Base-by-base conservation (phyloP, 2,797 vertebrate species). In the Erpetoichthys calabaricus region DNA sequence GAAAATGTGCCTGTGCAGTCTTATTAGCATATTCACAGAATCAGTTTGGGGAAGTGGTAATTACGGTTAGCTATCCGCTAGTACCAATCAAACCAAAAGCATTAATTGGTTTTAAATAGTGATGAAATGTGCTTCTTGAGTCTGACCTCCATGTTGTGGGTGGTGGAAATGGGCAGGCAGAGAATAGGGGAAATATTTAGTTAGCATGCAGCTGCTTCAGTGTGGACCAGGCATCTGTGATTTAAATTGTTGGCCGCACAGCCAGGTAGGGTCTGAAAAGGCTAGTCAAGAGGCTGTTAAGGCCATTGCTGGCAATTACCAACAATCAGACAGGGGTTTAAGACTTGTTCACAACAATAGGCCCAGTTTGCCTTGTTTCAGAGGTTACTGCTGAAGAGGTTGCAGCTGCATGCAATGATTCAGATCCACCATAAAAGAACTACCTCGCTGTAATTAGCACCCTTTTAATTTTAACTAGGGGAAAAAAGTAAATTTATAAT, bases 331-430 rank as follows among this genome's bases (percentile, higher is more conserved):
- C 80, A 83, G 80, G 88, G 84, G 88, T 85, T 67, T 78, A 85
- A 88, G 87, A 91, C 90, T 88, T 85, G 87, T 86, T 84, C 83
- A 80, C 83, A 69, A 97, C 93, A 97, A 98, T 91, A 86, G 85
- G 70, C 79, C 86, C 84, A 78, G 86, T 87, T 88, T 83, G 87
- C 88, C 74, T 87, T 83, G 85, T 91, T 89, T 87, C 86, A 85
- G 85, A 86, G 89, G 87, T 84, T 86, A 89, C 82, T 80, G 80
- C 85, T 99, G 89, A 97, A 99, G 96, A 97, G 90, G 83, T 83
- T 97, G 91, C 96, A 99, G 96, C 96, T 98, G 95, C 90, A 85
- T 78, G 87, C 86, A 84, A 81, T 80, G 83, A 89, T 83, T 91
- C 86, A 85, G 86, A 83, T 83, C 80, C 81, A 80, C 83, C 73